Base-by-base conservation (phyloP, 2,797 vertebrate genomes). In the Sandelia bainsii region DNA sequence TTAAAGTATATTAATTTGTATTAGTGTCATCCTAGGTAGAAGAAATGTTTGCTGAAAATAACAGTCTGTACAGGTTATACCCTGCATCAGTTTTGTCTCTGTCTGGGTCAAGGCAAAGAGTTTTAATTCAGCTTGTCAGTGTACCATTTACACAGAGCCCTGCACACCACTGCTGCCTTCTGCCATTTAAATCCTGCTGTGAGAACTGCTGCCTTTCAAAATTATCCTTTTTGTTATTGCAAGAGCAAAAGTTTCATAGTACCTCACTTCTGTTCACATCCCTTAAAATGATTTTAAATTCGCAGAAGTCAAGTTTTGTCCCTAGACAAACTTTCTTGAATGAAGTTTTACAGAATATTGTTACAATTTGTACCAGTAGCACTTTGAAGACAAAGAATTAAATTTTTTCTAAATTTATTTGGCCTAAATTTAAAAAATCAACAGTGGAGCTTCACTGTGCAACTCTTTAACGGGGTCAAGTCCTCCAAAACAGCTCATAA, bases 61-160 rank as follows among this genome's bases (percentile, higher is more conserved):
- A 77, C 66, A 79, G 45, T 85, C 65, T 46, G 23, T 45, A 8
- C 51, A 69, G 77, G 59, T 75, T 65, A 72, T 22, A 66, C 51
- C 45, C 64, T 1, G 8, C 29, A 59, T 23, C 53, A 8, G 10
- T 20, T 42, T 61, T 4, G 42, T 63, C 52, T 48, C 57, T 29
- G 44, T 75, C 61, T 51, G 58, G 0, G 40, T 45, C 50, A 23
- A 51, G 57, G 46, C 27, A 63, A 77, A 57, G 52, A 66, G 75
- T 77, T 72, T 84, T 76, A 83, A 46, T 77, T 84, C 65, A 70
- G 53, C 58, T 64, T 78, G 62, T 42, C 79, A 59, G 57, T 67
- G 34, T 90, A 82, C 64, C 79, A 83, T 92, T 92, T 87, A 70
- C 82, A 83, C 67, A 79, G 60, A 69, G 45, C 46, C 53, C 60